phyloP scores from a whole-genome alignment of 2,113 vertebrate genomes.

The Charina bottae region DNA sequence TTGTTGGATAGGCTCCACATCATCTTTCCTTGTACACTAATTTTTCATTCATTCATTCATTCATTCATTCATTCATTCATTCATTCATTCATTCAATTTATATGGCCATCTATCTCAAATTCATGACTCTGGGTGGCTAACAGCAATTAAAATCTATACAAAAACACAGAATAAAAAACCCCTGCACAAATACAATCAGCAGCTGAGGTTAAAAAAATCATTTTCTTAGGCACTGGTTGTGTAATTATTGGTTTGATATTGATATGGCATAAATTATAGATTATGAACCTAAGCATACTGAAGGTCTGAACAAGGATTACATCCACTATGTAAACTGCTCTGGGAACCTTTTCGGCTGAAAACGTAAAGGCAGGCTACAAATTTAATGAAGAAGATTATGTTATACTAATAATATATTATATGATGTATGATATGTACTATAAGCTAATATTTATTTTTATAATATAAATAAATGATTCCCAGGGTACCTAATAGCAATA shows the following conservation, averaged over 20 bases:
- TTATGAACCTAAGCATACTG: background rate
- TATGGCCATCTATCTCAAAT: background rate
- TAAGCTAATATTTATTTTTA: background rate
- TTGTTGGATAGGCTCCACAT: background rate
- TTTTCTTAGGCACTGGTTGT: background rate
- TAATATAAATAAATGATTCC: background rate
- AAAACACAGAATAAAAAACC: background rate
- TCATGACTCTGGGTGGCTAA: background rate
- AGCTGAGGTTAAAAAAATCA: background rate
- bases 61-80: background rate
- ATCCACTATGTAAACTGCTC: background rate
- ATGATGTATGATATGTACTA: background rate
- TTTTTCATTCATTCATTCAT: background rate
- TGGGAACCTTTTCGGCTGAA: background rate
- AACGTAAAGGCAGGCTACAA: background rate
- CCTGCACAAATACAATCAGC: background rate
- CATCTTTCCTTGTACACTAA: background rate
- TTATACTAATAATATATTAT: background rate
- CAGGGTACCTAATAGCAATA: background rate
- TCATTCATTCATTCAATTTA: background rate
- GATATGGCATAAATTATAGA: background rate
- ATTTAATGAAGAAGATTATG: background rate
- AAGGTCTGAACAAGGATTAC: background rate
- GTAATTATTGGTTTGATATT: background rate
- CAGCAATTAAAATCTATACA: background rate